phyloP scores from a whole-genome alignment of 2,888 invertebrate species.

The Tanypteryx hageni region DNA sequence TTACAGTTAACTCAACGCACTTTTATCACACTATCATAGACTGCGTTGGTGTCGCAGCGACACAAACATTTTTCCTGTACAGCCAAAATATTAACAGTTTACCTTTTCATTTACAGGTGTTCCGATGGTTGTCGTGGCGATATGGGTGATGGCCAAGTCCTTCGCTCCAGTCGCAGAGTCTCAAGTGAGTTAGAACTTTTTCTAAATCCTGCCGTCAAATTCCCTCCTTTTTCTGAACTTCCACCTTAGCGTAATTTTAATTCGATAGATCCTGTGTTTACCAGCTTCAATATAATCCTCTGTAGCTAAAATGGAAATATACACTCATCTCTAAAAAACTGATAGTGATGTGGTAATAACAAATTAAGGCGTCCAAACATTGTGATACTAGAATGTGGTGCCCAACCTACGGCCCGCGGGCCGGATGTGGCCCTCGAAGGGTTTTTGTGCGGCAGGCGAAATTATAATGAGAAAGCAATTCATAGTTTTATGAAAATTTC shows the following conservation, averaged over 20 bases:
- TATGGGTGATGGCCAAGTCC: slow-evolving; percentile 79
- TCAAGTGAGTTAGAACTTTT: slow-evolving; percentile 66
- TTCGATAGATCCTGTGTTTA: not conserved
- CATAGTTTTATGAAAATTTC: no score
- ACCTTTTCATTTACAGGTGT: slow-evolving; percentile 75
- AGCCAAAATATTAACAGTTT: not conserved
- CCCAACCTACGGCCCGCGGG: no score
- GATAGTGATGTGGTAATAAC: not conserved
- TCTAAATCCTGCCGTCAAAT: not conserved
- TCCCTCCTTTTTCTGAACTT: no score
- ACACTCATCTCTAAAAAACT: not conserved
- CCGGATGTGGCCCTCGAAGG: no score
- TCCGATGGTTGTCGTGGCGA: slow-evolving; percentile 78
- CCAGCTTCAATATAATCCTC: not conserved
- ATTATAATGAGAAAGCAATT: no score
- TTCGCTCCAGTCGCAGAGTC: slow-evolving; percentile 69
- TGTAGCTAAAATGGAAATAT: not conserved
- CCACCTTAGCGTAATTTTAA: not conserved
- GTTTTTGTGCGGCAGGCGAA: no score
- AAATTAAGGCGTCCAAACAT: not conserved
- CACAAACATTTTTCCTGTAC: not conserved
- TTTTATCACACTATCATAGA: not conserved
- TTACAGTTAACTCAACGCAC: not conserved
- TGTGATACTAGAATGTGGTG: no score
- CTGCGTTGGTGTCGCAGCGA: not conserved